Conservation (phyloP, 2,888 invertebrate species). For the Cephus pulcher region DNA sequence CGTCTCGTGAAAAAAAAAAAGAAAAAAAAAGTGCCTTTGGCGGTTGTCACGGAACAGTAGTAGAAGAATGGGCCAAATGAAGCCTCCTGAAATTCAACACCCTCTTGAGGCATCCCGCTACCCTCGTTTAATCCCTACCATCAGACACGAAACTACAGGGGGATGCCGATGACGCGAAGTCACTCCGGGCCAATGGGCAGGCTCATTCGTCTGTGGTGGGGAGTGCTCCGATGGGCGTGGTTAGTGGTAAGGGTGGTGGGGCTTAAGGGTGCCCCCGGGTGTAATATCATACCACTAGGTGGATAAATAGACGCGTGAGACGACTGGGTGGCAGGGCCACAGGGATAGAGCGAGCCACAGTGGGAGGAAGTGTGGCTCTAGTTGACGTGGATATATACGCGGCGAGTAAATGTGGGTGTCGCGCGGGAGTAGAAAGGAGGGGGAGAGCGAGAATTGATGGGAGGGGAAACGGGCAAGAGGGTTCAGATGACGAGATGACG, state of each 20-base stretch:
- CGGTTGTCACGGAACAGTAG: slow-evolving; percentile 34
- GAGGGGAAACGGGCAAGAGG: slow-evolving; percentile 28
- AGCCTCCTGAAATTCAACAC: slow-evolving; percentile 63
- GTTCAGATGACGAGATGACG: slow-evolving; percentile 16
- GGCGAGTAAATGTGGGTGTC: slow-evolving; percentile 16
- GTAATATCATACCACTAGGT: slow-evolving; percentile 65
- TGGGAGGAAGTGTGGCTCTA: slow-evolving; percentile 23
- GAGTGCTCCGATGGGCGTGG: slow-evolving; percentile 55
- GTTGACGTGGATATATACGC: slow-evolving; percentile 17
- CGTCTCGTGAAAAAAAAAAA: slow-evolving; percentile 33
- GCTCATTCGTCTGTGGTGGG: slow-evolving; percentile 47
- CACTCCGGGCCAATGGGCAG: slow-evolving; percentile 64
- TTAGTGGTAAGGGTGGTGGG: slow-evolving; percentile 31
- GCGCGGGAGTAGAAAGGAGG: slow-evolving; percentile 21
- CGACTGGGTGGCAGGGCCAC: slow-evolving; percentile 9
- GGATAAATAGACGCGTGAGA: slow-evolving; percentile 63
- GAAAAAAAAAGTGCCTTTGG: slow-evolving; percentile 38
- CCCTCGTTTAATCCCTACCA: slow-evolving; percentile 3
- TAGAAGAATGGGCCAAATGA: slow-evolving; percentile 62
- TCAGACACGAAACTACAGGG: slow-evolving; percentile 30
- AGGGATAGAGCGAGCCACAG: slow-evolving; percentile 1
- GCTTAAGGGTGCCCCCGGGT: slow-evolving; percentile 60
- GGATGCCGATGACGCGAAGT: slow-evolving; percentile 58
- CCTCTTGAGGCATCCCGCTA: slow-evolving; percentile 31
- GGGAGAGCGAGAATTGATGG: slow-evolving; percentile 24